phyloP scores from a whole-genome alignment of 2,113 vertebrate genomes.

The Brachyistius frenatus region DNA sequence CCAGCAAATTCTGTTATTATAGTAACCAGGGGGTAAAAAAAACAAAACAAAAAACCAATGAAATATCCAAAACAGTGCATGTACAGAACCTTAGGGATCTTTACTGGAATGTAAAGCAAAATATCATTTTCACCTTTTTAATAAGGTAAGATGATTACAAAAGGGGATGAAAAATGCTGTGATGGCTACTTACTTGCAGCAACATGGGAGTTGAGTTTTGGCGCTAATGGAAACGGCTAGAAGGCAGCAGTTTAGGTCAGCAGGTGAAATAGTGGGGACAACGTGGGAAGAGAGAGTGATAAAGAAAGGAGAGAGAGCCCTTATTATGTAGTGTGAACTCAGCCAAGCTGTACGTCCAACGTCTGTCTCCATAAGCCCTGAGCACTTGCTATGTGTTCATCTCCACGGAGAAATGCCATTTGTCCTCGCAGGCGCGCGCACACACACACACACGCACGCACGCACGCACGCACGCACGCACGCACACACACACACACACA shows the following conservation, averaged over 20 bases:
- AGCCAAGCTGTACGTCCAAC: conserved; percentile 69
- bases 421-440: conserved; percentile 47
- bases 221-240: conserved; percentile 29
- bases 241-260: conserved; percentile 32
- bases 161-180: background rate
- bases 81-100: background rate
- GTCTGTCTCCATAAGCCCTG: conserved; percentile 71
- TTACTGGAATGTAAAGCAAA: background rate
- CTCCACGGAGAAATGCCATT: conserved; percentile 66
- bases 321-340: conserved; percentile 65
- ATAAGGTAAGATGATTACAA: background rate
- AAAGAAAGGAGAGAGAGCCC: conserved; percentile 45
- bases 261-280: conserved; percentile 39
- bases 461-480: conserved; percentile 1
- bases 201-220: conserved; percentile 16
- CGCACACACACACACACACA: conserved; percentile 1
- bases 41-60: background rate
- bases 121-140: too few species aligned
- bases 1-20: conserved; percentile 32
- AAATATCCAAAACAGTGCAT: conserved; percentile 24
- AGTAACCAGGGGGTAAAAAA: background rate
- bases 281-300: conserved; percentile 34
- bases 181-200: background rate
- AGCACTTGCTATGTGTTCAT: conserved; percentile 73
- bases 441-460: background rate